These are phyloP conservation scores for Drosophila fulvimacula DNA, from an alignment of 2,888 invertebrate genomes.

Conservation along the genomic window DNA sequence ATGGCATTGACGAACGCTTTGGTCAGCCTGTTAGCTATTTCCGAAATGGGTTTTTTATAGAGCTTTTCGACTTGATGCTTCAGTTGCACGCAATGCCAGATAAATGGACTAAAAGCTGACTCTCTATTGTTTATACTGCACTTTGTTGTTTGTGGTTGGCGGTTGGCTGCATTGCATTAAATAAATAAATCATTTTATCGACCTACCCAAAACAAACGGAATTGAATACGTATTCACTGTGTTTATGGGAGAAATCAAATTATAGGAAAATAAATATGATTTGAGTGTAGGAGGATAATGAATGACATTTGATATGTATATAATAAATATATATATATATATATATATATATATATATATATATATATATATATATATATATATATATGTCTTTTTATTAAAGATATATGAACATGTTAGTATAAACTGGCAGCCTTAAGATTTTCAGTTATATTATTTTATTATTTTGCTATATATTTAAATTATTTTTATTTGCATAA, in stretches of 20 bases:
- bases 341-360: background rate
- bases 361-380: constrained; percentile 1
- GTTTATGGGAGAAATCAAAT: background rate
- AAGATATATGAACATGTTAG: background rate
- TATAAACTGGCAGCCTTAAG: background rate
- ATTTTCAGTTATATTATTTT: background rate
- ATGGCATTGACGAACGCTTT: constrained; percentile 63
- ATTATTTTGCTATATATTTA: background rate
- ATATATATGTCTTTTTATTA: background rate
- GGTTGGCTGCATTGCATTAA: constrained; percentile 17
- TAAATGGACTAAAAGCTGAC: constrained; percentile 24
- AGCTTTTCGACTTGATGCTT: constrained; percentile 13
- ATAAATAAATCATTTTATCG: background rate
- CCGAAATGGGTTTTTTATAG: constrained; percentile 26
- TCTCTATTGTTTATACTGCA: constrained; percentile 8
- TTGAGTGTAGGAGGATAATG: background rate
- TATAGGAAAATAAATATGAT: background rate
- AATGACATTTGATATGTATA: background rate
- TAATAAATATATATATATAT: background rate
- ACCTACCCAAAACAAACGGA: background rate
- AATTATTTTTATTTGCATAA: background rate
- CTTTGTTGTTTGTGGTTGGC: background rate
- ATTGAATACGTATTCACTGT: background rate
- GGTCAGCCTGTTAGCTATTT: constrained; percentile 51
- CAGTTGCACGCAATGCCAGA: constrained; percentile 37